Evolutionary conservation across 2,797 vertebrate genomes (phyloP).

Genomic region (Percopsis omiscomaycus): DNA sequence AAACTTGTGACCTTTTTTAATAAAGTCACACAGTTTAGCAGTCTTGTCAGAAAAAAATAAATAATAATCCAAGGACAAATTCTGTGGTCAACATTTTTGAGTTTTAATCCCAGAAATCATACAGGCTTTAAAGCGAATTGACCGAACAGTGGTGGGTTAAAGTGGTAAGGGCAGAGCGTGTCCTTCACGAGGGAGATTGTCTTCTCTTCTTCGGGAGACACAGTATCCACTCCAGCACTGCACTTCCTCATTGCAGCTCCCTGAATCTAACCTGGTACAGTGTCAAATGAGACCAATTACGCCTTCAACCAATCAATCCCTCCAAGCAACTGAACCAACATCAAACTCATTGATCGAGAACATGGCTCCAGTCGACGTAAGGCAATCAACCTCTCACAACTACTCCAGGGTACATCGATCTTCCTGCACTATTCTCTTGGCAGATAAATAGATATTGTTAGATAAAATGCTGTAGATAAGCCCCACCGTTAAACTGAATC

Average conservation of each 20-base stretch:
- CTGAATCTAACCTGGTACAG: slow-evolving; percentile 58
- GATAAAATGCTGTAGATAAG: slow-evolving; percentile 60
- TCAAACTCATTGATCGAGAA: slow-evolving; percentile 80
- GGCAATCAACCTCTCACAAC: slow-evolving; percentile 76
- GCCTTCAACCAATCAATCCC: slow-evolving; percentile 74
- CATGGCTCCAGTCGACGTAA: slow-evolving; percentile 68
- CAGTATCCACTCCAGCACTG: slow-evolving; percentile 58
- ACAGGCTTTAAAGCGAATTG: not conserved
- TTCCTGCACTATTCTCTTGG: slow-evolving; percentile 56
- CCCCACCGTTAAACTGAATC: slow-evolving; percentile 25
- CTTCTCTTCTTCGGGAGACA: slow-evolving; percentile 41
- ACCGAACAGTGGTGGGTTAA: not conserved
- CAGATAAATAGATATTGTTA: slow-evolving; percentile 63
- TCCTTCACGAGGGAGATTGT: slow-evolving; percentile 41
- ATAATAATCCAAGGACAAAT: slow-evolving; percentile 25
- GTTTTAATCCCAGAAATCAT: too few relatives aligned
- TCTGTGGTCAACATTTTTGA: not conserved
- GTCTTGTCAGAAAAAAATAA: slow-evolving; percentile 42
- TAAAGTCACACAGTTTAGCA: slow-evolving; percentile 19
- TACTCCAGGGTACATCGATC: slow-evolving; percentile 72
- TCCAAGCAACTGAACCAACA: slow-evolving; percentile 76
- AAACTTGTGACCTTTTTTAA: slow-evolving; percentile 50
- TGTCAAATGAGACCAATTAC: slow-evolving; percentile 80
- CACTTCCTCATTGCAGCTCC: slow-evolving; percentile 44
- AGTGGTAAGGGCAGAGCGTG: slow-evolving; percentile 16